Base-by-base conservation (phyloP, 2,113 vertebrate species). In the Neolamprologus falcicula region DNA sequence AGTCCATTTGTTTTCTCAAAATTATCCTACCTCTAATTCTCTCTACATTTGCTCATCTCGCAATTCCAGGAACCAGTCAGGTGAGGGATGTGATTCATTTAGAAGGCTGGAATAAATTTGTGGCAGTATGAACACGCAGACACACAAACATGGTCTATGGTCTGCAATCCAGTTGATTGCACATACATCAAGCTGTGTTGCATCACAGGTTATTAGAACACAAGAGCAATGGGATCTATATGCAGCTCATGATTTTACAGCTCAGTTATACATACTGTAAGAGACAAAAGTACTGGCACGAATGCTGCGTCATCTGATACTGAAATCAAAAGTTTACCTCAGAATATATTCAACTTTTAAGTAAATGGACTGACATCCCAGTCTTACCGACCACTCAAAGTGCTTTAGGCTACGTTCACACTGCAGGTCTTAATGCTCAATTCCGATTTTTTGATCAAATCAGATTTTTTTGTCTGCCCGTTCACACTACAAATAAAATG, bases 381-480 rank as follows among this genome's bases (percentile, higher is more conserved):
- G 40, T 76, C 40, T 47, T 76, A 76, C 40, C 9, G 9, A 7
- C 21, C 40, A 76, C 21, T 76, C 14, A 76, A 76, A 19, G 24
- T 19, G 21, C 68, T 76, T 45, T 17, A 73, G 3, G 40, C 40
- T 42, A 42, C 2, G 5, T 42, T 42, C 5, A 0, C 40, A 13
- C 40, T 42, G 40, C 40, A 42, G 40, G 40, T 42, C 12, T 42
- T 42, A 2, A 42, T 42, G 40, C 12, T 13, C 40, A 42, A 42
- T 42, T 42, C 40, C 1, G 3, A 42, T 6, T 13, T 13, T 6
- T 42, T 42, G 40, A 42, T 42, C 40, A 42, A 42, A 42, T 42
- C 40, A 0, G 11, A 42, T 42, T 42, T 13, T 42, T 42, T 13
- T 42, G 40, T 42, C 12, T 6, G 5, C 12, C 0, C 0, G 40